A percentile compares a stretch with the other conserved stretches of the same genome.
Conservation (phyloP, 2,113 vertebrate genomes). For the Lycaon pictus region DNA sequence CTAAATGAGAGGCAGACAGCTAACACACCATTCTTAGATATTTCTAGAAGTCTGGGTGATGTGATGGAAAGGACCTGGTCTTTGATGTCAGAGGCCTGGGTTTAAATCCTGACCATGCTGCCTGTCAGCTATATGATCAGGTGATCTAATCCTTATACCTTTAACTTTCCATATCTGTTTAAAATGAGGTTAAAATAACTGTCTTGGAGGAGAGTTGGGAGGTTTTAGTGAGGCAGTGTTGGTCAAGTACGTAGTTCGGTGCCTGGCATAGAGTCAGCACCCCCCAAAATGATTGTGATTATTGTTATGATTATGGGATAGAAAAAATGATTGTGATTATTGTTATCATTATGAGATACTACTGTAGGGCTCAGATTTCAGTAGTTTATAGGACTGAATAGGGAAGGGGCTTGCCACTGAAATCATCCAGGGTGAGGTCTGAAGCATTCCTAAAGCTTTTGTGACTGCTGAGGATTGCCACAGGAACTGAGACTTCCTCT, state of each 20-base stretch:
- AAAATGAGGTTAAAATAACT: background rate
- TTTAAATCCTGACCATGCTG: background rate
- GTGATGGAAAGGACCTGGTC: background rate
- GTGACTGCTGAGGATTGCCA: background rate
- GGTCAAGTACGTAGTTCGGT: accelerated
- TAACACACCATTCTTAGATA: background rate
- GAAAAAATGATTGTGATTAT: background rate
- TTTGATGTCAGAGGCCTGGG: background rate
- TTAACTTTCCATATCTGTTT: background rate
- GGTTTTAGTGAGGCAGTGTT: background rate
- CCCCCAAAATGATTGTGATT: background rate
- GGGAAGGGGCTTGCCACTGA: background rate
- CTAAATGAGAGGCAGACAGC: accelerated
- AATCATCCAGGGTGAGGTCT: background rate
- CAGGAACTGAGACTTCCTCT: background rate
- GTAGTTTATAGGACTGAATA: background rate
- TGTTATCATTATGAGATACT: background rate
- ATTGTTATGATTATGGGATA: background rate
- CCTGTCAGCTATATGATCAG: background rate
- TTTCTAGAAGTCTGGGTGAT: background rate
- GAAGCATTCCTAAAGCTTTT: too few relatives aligned
- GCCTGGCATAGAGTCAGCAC: background rate
- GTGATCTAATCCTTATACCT: background rate
- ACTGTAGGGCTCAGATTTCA: background rate
- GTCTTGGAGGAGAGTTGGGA: background rate